Evolutionary conservation across 2,797 vertebrate species (phyloP).

Genomic region (Alcedo atthis): DNA sequence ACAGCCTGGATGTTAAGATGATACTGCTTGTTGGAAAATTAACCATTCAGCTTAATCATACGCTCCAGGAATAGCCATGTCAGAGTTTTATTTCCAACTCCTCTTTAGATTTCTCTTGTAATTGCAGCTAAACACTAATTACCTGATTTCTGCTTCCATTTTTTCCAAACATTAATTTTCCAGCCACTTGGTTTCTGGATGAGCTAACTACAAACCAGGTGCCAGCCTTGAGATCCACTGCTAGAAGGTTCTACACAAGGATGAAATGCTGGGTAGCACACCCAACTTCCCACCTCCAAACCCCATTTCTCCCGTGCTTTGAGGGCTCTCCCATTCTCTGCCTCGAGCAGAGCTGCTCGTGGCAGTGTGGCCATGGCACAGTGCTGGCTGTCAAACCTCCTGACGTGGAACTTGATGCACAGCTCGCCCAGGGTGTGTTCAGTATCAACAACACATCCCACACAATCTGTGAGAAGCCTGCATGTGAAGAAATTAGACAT

Average conservation of each 20-base stretch:
- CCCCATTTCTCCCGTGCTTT: background rate
- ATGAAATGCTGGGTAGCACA: background rate
- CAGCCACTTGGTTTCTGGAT: background rate
- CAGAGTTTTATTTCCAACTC: background rate
- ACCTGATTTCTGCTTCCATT: background rate
- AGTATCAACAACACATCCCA: background rate
- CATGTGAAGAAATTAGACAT: background rate
- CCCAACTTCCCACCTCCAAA: background rate
- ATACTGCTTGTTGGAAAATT: background rate
- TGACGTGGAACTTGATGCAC: background rate
- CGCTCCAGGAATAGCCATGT: background rate
- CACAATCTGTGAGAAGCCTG: background rate
- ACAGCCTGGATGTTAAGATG: background rate
- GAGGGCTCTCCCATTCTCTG: background rate
- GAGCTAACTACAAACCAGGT: background rate
- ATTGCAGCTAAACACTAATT: background rate
- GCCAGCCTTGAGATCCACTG: background rate
- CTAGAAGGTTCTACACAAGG: fast-evolving
- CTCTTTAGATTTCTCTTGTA: background rate
- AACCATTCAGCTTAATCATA: background rate
- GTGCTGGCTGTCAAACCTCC: background rate
- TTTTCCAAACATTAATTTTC: background rate
- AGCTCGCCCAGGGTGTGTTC: background rate
- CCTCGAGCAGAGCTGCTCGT: fast-evolving
- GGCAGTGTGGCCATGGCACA: background rate